These are phyloP conservation scores for Phylloscopus trochiloides DNA, from an alignment of 2,113 vertebrate genomes.

Conservation along the genomic window DNA sequence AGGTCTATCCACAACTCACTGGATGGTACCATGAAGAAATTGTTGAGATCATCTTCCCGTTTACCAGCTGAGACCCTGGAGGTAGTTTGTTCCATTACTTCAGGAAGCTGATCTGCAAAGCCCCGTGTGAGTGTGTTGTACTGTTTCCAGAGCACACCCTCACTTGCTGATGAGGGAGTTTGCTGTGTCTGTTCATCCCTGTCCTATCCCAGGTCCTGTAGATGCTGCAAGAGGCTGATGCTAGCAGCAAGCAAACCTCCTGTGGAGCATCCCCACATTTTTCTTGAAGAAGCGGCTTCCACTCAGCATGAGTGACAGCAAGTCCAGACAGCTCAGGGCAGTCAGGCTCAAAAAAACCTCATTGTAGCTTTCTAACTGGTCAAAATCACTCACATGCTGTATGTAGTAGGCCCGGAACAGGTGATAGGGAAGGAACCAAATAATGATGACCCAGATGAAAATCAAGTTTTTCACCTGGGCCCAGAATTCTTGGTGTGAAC, in stretches of 20 bases:
- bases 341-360: constrained; percentile 87
- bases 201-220: rapidly evolving
- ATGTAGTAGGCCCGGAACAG: constrained; percentile 83
- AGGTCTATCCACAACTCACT: background rate
- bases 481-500: constrained; percentile 85
- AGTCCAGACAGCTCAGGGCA: constrained; percentile 85
- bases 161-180: background rate
- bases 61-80: background rate
- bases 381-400: background rate
- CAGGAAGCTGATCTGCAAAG: background rate
- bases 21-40: background rate
- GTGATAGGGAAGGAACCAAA: constrained; percentile 87
- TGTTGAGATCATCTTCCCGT: background rate
- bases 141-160: background rate
- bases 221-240: rapidly evolving
- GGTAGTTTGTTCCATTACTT: background rate
- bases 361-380: constrained; percentile 66
- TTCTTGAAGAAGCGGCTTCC: constrained; percentile 70
- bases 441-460: constrained; percentile 83
- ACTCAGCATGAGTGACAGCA: constrained; percentile 72
- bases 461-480: constrained; percentile 85
- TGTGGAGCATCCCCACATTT: constrained; percentile 29
- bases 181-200: rapidly evolving
- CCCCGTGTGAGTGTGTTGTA: rapidly evolving
- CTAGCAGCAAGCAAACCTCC: constrained; percentile 57